Evolutionary conservation across 2,113 vertebrate species (phyloP).

Genomic region (Campylomormyrus tamandua): DNA sequence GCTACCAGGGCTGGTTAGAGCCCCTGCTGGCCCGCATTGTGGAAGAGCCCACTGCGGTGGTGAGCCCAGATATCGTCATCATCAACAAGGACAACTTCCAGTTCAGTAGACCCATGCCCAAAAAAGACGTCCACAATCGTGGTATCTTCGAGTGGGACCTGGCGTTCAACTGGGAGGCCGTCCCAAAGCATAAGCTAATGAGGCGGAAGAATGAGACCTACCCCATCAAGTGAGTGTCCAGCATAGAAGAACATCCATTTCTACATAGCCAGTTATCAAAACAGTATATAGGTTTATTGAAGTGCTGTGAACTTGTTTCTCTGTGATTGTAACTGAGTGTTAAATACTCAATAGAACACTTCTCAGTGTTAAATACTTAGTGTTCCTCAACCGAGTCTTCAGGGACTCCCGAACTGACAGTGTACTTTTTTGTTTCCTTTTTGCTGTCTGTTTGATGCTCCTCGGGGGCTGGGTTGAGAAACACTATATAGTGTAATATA

Average conservation of each 20-base stretch:
- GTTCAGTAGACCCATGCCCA: constrained; percentile 60
- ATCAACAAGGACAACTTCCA: constrained; percentile 67
- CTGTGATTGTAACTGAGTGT: not conserved
- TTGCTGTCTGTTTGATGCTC: not conserved
- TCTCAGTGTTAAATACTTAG: not conserved
- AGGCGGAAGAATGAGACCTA: constrained; percentile 68
- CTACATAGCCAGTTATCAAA: not conserved
- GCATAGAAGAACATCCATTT: not conserved
- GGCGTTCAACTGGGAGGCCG: constrained; percentile 69
- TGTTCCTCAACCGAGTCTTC: not conserved
- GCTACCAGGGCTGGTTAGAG: constrained; percentile 79
- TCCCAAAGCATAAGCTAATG: constrained; percentile 55
- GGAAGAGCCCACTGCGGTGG: constrained; percentile 62
- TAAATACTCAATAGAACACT: not conserved
- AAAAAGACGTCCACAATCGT: constrained; percentile 48
- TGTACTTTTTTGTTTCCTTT: not conserved
- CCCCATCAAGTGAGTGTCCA: constrained; percentile 66
- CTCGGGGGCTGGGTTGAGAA: not conserved
- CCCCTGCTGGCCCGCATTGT: constrained; percentile 74
- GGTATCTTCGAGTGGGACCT: constrained; percentile 79
- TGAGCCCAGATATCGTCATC: constrained; percentile 69
- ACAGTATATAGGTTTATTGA: not conserved
- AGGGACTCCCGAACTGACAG: not conserved
- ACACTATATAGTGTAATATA: not conserved
- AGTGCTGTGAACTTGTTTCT: not conserved